Evolutionary conservation across 2,888 invertebrate species (phyloP).

Genomic region (Melikaiella ostensackeni): DNA sequence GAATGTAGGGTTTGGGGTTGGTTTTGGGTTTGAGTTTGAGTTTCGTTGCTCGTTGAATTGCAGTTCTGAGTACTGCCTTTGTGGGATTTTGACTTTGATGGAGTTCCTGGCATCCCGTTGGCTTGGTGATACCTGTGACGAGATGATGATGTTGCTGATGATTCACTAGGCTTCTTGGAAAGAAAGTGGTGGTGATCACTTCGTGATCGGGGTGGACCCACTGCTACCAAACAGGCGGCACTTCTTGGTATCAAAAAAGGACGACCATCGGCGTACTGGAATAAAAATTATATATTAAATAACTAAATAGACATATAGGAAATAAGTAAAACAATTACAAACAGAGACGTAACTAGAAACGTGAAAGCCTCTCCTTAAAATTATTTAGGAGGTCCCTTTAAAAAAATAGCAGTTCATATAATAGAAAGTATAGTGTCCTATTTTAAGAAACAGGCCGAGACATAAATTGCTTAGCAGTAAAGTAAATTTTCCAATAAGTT

Average conservation of each 20-base stretch:
- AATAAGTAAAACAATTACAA: background rate
- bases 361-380: too few species aligned
- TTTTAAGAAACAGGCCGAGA: too few species aligned
- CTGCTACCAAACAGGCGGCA: constrained; percentile 85
- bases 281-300: constrained; percentile 41
- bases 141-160: constrained; percentile 63
- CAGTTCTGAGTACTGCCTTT: constrained; percentile 61
- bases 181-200: constrained; percentile 85
- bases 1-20: constrained; percentile 43
- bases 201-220: constrained; percentile 83
- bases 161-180: constrained; percentile 78
- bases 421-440: too few species aligned
- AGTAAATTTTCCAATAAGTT: too few species aligned
- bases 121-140: constrained; percentile 76
- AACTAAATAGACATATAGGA: too few species aligned
- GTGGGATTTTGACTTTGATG: constrained; percentile 65
- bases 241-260: constrained; percentile 79
- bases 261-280: constrained; percentile 73
- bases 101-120: constrained; percentile 66
- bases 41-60: constrained; percentile 48
- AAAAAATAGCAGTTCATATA: too few species aligned
- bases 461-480: too few species aligned
- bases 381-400: too few species aligned
- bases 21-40: constrained; percentile 47
- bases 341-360: too few species aligned